These are phyloP conservation scores for Pangasius sanitwongsei DNA, from an alignment of 2,797 vertebrate species.

Conservation along the genomic window DNA sequence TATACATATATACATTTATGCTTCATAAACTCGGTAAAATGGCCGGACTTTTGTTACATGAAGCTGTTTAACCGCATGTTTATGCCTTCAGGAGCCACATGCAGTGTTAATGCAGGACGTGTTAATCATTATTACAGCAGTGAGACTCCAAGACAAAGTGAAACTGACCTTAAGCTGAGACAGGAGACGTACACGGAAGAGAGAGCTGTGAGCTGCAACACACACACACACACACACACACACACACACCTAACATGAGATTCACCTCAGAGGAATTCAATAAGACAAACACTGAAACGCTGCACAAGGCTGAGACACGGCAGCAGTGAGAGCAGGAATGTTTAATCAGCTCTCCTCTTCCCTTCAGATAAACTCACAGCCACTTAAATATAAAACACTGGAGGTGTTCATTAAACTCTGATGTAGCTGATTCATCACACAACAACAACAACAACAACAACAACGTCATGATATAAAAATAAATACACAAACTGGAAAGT, in stretches of 20 bases:
- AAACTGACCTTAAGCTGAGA: conserved; percentile 71
- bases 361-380: not conserved
- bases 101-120: not conserved
- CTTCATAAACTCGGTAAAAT: too few relatives aligned
- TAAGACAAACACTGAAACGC: not conserved
- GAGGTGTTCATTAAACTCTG: not conserved
- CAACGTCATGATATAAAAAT: not conserved
- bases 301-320: not conserved
- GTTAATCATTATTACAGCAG: not conserved
- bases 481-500: not conserved
- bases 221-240: not conserved
- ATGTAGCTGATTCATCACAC: not conserved
- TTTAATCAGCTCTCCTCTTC: not conserved
- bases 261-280: not conserved
- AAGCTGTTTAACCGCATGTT: not conserved
- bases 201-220: conserved; percentile 69
- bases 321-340: not conserved
- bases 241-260: conserved; percentile 12
- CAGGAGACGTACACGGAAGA: conserved; percentile 67
- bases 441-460: not conserved
- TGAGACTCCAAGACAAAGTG: not conserved
- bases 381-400: not conserved
- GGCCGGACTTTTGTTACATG: not conserved
- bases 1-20: too few relatives aligned
- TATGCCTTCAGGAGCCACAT: not conserved